Percentiles rank a stretch among this genome's conserved stretches.
These are phyloP conservation scores for Priocnemis perturbator DNA, from an alignment of 2,888 invertebrate species.

Conservation along the genomic window DNA sequence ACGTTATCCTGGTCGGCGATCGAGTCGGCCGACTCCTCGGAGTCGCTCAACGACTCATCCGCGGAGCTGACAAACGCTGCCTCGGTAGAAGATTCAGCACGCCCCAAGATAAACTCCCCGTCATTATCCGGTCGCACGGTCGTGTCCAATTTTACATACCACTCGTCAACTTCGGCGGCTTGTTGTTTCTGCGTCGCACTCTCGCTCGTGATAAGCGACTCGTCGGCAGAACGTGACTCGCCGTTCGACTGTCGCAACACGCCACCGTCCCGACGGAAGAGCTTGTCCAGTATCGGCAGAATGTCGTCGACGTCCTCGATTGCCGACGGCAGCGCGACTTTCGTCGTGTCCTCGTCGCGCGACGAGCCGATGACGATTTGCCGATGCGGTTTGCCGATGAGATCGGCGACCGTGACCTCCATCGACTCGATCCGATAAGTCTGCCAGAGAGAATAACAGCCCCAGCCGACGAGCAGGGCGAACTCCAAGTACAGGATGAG, in stretches of 20 bases:
- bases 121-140: neutral
- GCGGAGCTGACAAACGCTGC: neutral
- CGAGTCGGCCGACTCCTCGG: too few relatives aligned
- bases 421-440: neutral
- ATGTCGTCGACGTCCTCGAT: too few relatives aligned
- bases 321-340: neutral
- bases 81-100: neutral
- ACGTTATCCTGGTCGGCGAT: too few relatives aligned
- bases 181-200: neutral
- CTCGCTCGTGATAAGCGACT: too few relatives aligned
- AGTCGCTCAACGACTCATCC: too few relatives aligned
- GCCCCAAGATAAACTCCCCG: neutral
- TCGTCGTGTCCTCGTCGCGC: neutral
- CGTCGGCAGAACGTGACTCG: too few relatives aligned
- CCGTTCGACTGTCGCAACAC: too few relatives aligned
- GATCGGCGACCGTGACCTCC: neutral
- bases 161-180: too few relatives aligned
- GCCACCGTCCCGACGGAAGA: too few relatives aligned
- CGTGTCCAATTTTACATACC: too few relatives aligned
- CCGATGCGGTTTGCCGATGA: neutral
- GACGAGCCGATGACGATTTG: neutral
- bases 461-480: slow-evolving; percentile 48
- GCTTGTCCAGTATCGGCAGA: too few relatives aligned
- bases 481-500: slow-evolving; percentile 50
- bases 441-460: slow-evolving; percentile 35